phyloP scores from a whole-genome alignment of 2,888 invertebrate species.

The Drosophila eohydei region DNA sequence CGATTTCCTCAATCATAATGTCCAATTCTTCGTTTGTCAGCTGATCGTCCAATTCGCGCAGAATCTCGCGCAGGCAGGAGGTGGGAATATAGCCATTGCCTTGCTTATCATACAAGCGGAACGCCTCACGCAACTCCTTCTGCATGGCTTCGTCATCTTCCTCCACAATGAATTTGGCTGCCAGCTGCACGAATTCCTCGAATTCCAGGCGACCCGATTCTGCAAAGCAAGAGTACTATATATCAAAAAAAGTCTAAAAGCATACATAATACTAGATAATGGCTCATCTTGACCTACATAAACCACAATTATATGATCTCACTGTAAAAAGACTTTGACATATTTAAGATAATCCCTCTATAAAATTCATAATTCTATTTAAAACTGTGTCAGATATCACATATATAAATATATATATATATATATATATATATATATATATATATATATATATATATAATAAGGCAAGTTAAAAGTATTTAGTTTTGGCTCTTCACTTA shows the following conservation, averaged over 20 bases:
- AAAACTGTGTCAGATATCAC: background rate
- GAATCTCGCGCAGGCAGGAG: conserved; percentile 95
- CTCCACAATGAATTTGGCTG: conserved; percentile 98
- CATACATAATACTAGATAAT: no score
- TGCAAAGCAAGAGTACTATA: conserved; percentile 80
- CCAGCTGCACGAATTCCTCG: conserved; percentile 97
- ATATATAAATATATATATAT: no score
- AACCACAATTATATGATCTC: no score
- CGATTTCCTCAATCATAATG: conserved; percentile 99
- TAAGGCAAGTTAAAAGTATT: background rate
- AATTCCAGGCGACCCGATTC: conserved; percentile 98
- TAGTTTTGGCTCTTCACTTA: conserved; percentile 85
- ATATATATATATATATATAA: no score
- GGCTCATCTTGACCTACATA: no score
- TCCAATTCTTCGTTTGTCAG: conserved; percentile 97
- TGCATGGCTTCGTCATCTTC: conserved; percentile 99
- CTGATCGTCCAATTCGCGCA: conserved; percentile 97
- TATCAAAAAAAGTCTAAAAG: no score
- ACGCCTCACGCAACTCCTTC: conserved; percentile 98
- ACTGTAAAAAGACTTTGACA: background rate
- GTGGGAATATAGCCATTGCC: conserved; percentile 98
- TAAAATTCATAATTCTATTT: background rate
- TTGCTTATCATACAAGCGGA: conserved; percentile 99
- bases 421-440: no score
- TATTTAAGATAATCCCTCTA: background rate